Evolutionary conservation across 64 coral and sea anemone species (phyloP), one percentile per base, ranked within the genome.

Genomic region (Actinia tenebrosa): DNA sequence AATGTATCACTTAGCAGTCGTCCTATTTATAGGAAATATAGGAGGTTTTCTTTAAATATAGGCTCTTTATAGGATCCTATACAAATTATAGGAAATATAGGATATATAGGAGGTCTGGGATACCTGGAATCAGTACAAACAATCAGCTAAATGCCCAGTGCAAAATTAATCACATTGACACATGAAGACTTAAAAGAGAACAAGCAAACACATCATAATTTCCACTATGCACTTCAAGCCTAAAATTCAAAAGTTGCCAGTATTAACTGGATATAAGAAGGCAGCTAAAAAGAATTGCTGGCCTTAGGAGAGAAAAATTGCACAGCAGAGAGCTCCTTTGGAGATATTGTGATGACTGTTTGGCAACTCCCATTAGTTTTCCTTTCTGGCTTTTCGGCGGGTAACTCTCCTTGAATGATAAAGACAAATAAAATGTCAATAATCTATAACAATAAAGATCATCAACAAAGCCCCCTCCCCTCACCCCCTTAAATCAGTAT

Each of bases 341-440:
- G 25, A 75, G 69, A 27, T 30, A 75, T 16, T 10, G 25, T 27
- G 69, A 72, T 72, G 25, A 37, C 10, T 75, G 26, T 27, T 37
- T 75, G 9, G 26, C 23, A 30, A 26, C 27, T 43, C 22, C 26
- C 0, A 59, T 84, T 72, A 89, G 87, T 82, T 89, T 7, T 89
- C 88, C 43, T 89, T 89, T 23, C 88, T 84, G 20, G 88, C 22
- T 56, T 66, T 89, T 45, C 64, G 22, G 71, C 88, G 83, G 56
- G 88, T 89, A 30, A 18, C 71, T 82, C 22, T 84, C 88, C 88
- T 89, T 9, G 16, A 19, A 82, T 16, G 18, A 16, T 27, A 81
- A 89, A 54, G n/a, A 66, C 3, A 66, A 23, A n/a, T 66, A 58
- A 23, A 1, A 66, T 8, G 63, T n/a, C 7, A 23, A 23, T 66